Evolutionary conservation across 2,797 vertebrate genomes (phyloP).

Genomic region (Lepilemur ruficaudatus): DNA sequence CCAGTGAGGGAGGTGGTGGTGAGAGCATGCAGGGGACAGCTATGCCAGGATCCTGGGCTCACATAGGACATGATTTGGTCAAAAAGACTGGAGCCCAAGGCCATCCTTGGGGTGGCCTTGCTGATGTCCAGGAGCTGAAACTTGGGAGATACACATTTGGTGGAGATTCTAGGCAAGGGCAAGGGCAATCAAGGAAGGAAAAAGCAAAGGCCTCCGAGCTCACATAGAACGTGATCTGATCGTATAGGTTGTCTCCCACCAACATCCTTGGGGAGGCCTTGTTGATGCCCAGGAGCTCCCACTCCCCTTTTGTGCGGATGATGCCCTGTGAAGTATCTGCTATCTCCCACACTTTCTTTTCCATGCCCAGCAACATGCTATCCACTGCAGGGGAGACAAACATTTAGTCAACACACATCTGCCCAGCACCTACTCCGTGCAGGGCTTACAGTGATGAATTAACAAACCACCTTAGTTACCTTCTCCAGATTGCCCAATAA

Average conservation of each 20-base stretch:
- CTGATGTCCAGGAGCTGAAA: not conserved
- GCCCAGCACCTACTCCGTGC: not conserved
- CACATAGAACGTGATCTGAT: conserved; percentile 19
- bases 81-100: not conserved
- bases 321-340: not conserved
- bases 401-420: not conserved
- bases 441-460: not conserved
- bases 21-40: not conserved
- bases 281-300: conserved; percentile 6
- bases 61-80: conserved; percentile 22
- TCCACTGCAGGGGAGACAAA: not conserved
- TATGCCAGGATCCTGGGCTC: not conserved
- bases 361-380: not conserved
- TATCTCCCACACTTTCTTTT: not conserved
- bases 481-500: not conserved
- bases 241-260: no score
- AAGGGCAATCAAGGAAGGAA: no score
- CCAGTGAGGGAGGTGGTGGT: not conserved
- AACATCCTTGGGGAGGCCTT: not conserved
- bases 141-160: no score
- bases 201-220: not conserved
- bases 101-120: not conserved
- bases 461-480: not conserved
- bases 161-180: no score
- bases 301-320: not conserved